Base-by-base conservation (phyloP, 2,113 vertebrate species). In the Myanophis thanlyinensis region DNA sequence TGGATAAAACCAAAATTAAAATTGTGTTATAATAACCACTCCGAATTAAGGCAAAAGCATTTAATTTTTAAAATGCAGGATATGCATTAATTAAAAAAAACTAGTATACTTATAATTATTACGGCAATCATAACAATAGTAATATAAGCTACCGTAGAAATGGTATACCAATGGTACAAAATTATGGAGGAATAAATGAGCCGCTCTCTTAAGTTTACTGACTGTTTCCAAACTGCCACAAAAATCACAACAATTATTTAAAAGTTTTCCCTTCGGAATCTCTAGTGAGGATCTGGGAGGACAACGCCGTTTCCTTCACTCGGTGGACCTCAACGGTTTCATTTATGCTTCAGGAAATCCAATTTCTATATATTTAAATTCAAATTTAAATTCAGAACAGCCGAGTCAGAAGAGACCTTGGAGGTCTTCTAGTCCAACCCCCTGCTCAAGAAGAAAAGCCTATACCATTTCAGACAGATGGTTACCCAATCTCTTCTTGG, bases 231-330 rank as follows among this genome's bases (percentile, higher is more conserved):
- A 27, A 3, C 18, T 15, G 62, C 44, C 87, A 92, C 80, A 30
- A 56, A 67, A 89, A 89, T 56, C 44, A 59, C 44, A 56, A 92
- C 48, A 59, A 62, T 59, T 85, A 85, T 92, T 59, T 40, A 73
- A 89, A 85, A 59, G 59, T n/a, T 85, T 54, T 25, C 30, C 35
- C 30, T 89, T 49, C 73, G 20, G 22, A 85, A 84, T 5, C 12
- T 1, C 49, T 9, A 7, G n/a, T 0, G 1, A 2, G 6, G 44
- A 5, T n/a, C 6, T 5, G 0, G 12, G 1, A 11, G 23, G 27
- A 48, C 40, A 13, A 30, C 1, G 1, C n/a, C 3, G 35, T 59
- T 40, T 48, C 20, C 44, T 22, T 25, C 27, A 9, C 5, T 59
- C 10, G 87, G 12, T 40, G 3, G 18, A n/a, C n/a, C 48, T 48